phyloP scores from a whole-genome alignment of 2,113 vertebrate genomes.

The Psammodynastes pulverulentus region DNA sequence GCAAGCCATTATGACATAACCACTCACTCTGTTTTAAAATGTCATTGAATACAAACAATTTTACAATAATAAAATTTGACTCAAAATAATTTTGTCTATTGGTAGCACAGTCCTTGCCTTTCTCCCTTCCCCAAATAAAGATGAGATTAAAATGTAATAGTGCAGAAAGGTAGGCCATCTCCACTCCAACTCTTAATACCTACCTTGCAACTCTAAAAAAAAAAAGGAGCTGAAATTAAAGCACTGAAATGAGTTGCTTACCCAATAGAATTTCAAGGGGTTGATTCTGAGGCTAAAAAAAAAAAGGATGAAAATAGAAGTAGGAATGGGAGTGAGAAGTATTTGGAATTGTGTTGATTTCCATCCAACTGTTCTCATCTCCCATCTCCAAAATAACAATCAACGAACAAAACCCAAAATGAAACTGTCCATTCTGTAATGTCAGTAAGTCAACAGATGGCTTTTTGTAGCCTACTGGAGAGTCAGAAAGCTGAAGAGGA shows the following conservation, averaged over 20 bases:
- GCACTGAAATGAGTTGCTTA: background rate
- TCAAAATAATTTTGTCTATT: background rate
- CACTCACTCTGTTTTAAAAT: background rate
- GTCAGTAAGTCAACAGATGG: background rate
- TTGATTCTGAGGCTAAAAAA: background rate
- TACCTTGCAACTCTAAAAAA: background rate
- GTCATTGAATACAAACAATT: background rate
- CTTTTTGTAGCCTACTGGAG: background rate
- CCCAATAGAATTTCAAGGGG: background rate
- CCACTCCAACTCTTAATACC: background rate
- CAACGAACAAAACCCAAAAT: background rate
- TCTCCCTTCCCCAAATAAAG: background rate
- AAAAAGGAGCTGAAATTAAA: background rate
- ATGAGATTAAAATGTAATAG: background rate
- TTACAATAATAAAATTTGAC: background rate
- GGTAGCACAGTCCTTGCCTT: background rate
- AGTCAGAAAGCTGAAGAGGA: background rate
- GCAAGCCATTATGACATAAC: background rate
- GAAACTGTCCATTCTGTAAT: background rate
- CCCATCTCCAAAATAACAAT: background rate
- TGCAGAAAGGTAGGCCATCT: background rate
- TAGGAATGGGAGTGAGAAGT: background rate
- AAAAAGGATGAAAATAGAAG: background rate
- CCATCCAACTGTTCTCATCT: background rate
- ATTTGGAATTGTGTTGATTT: background rate